phyloP scores from a whole-genome alignment of 2,113 vertebrate species.

The Paramormyrops kingsleyae region DNA sequence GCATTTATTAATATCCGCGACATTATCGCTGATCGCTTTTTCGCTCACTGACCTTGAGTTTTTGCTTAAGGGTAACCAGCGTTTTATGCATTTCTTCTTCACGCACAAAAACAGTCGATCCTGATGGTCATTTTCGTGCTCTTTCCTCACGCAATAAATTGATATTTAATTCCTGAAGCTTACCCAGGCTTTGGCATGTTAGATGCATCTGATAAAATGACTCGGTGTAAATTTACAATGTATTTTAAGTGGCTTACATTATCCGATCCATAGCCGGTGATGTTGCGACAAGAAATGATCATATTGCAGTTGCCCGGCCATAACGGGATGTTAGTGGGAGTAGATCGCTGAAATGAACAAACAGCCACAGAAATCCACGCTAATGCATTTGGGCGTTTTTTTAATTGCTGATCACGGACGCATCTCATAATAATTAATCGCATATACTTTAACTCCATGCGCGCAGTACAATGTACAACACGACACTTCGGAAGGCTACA shows the following conservation, averaged over 20 bases:
- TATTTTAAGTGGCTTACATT: neutral
- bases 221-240: neutral
- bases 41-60: conserved; percentile 7
- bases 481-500: neutral
- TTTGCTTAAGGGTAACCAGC: neutral
- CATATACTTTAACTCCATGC: neutral
- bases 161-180: neutral
- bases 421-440: neutral
- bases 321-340: neutral
- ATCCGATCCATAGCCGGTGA: neutral
- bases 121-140: neutral
- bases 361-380: neutral
- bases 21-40: neutral
- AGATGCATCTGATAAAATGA: neutral
- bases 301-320: neutral
- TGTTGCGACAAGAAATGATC: neutral
- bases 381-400: neutral
- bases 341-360: neutral
- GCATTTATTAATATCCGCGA: neutral
- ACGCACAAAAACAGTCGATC: neutral
- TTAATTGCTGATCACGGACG: neutral
- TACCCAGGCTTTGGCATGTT: neutral
- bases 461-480: neutral
- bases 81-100: neutral
- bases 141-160: neutral